Evolutionary conservation across 2,797 vertebrate species (phyloP).

Genomic region (Orientallactaga sibirica): DNA sequence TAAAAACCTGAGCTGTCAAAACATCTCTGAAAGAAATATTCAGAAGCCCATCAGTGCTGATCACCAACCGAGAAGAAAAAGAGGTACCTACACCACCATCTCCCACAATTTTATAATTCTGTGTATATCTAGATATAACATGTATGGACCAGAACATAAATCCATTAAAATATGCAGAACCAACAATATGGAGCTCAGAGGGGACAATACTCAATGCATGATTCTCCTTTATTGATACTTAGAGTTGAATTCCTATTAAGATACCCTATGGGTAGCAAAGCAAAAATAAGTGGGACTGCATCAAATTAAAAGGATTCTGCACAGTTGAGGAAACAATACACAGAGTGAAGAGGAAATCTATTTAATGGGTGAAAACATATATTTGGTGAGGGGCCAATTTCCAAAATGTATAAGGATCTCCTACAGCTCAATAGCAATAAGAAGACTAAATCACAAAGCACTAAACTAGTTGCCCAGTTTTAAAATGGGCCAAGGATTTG

Average conservation of each 20-base stretch:
- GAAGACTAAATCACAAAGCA: not conserved
- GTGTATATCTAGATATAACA: not conserved
- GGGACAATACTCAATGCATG: not conserved
- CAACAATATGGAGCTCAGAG: not conserved
- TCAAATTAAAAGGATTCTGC: not conserved
- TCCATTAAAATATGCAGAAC: not conserved
- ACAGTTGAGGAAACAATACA: not conserved
- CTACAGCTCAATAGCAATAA: not conserved
- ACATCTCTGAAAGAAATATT: slow-evolving; percentile 25
- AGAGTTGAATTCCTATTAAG: no score
- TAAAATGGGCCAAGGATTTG: not conserved
- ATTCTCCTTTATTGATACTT: not conserved
- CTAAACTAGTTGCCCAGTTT: not conserved
- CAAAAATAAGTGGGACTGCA: not conserved
- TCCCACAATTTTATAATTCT: not conserved
- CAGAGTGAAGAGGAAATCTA: not conserved
- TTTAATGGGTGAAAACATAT: not conserved
- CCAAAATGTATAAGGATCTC: not conserved
- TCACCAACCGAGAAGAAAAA: slow-evolving; percentile 71
- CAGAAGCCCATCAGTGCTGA: not conserved
- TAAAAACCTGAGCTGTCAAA: slow-evolving; percentile 63
- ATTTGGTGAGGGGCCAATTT: not conserved
- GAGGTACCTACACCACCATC: not conserved
- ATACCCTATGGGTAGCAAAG: not conserved
- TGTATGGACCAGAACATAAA: not conserved